These are phyloP conservation scores for Elaphurus davidianus DNA, from an alignment of 2,113 vertebrate genomes.

Conservation along the genomic window DNA sequence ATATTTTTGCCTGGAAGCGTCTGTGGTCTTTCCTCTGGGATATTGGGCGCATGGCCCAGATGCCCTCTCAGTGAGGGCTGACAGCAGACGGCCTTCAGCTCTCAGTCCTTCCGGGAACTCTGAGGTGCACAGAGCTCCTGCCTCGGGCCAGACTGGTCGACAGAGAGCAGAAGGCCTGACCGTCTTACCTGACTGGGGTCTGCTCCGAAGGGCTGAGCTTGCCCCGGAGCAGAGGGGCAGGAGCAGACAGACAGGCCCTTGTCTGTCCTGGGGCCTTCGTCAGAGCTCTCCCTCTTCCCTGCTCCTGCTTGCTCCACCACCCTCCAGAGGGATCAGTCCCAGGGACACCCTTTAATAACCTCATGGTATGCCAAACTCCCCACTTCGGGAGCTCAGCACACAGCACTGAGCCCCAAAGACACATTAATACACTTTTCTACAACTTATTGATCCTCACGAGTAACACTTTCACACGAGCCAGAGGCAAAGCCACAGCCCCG, in stretches of 20 bases:
- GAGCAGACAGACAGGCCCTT: neutral
- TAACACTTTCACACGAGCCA: neutral
- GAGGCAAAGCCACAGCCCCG: neutral
- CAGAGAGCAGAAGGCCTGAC: neutral
- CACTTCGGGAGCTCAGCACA: neutral
- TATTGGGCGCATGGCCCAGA: neutral
- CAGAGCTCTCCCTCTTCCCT: rapidly evolving
- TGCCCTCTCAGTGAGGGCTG: neutral
- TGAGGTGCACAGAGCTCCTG: neutral
- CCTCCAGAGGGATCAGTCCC: neutral
- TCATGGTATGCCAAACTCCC: neutral
- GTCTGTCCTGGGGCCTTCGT: neutral
- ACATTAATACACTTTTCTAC: neutral
- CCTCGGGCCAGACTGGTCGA: neutral
- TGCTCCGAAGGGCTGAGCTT: neutral
- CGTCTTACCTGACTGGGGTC: neutral
- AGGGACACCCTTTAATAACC: neutral
- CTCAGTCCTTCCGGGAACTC: neutral
- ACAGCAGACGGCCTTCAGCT: neutral
- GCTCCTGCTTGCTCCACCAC: neutral
- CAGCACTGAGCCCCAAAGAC: neutral
- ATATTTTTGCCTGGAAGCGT: neutral
- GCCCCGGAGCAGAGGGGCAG: neutral
- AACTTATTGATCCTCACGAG: neutral
- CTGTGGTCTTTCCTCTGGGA: too few species aligned